Evolutionary conservation across 2,888 invertebrate species (phyloP).

Genomic region (Drosophila peninsularis): DNA sequence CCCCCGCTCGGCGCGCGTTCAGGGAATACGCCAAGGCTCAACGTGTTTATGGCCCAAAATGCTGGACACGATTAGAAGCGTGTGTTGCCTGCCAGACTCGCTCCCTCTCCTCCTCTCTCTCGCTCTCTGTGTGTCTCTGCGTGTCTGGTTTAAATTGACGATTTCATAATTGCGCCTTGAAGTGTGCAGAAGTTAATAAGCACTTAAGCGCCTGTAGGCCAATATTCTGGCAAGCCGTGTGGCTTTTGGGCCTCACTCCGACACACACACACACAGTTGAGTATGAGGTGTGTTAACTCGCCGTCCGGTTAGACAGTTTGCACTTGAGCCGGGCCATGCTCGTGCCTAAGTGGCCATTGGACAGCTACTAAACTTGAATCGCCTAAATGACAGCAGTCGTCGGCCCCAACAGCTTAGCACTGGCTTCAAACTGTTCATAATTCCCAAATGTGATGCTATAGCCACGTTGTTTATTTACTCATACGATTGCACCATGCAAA

Average conservation of each 20-base stretch:
- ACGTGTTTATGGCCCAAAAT: slow-evolving; percentile 51
- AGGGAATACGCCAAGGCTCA: slow-evolving; percentile 29
- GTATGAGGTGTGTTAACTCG: slow-evolving; percentile 35
- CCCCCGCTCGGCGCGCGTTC: slow-evolving; percentile 16
- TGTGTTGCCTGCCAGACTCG: not conserved
- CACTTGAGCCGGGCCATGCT: slow-evolving; percentile 29
- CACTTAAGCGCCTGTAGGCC: slow-evolving; percentile 67
- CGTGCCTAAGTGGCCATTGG: slow-evolving; percentile 48
- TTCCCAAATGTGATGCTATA: slow-evolving; percentile 29
- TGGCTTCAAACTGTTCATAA: slow-evolving; percentile 29
- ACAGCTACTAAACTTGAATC: slow-evolving; percentile 24
- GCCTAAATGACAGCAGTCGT: slow-evolving; percentile 33
- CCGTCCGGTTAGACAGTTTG: slow-evolving; percentile 33
- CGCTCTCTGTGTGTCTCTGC: slow-evolving; percentile 20
- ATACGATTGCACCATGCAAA: not conserved
- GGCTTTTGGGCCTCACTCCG: slow-evolving; percentile 30
- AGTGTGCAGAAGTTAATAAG: slow-evolving; percentile 77
- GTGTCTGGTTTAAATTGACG: slow-evolving; percentile 77
- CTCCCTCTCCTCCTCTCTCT: not conserved
- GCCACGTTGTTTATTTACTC: slow-evolving; percentile 14
- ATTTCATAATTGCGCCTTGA: slow-evolving; percentile 77
- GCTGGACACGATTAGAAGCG: slow-evolving; percentile 62
- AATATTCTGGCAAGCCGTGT: slow-evolving; percentile 14
- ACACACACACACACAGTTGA: not conserved
- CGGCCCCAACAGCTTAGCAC: slow-evolving; percentile 30